phyloP scores from a whole-genome alignment of 2,113 vertebrate genomes.

The Trogon melanurus region DNA sequence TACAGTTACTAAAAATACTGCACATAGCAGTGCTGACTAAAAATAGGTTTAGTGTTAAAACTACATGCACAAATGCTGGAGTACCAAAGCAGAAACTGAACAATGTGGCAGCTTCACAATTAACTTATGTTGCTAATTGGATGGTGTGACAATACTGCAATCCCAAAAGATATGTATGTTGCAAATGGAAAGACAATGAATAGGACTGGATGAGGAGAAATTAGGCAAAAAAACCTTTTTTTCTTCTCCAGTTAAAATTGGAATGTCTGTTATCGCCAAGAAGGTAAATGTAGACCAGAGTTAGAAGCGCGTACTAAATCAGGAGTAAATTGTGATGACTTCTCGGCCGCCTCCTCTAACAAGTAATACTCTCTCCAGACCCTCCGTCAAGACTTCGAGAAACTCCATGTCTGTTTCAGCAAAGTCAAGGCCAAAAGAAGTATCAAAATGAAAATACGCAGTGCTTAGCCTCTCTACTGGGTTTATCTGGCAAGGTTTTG shows the following conservation, averaged over 20 bases:
- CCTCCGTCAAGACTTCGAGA: conserved; percentile 95
- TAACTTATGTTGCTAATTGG: conserved; percentile 24
- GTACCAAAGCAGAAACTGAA: conserved; percentile 59
- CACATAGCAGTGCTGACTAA: conserved; percentile 42
- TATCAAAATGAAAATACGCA: background rate
- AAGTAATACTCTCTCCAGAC: conserved; percentile 92
- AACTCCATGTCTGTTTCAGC: conserved; percentile 93
- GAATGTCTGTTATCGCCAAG: conserved; percentile 61
- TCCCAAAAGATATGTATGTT: conserved; percentile 62
- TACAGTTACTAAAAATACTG: conserved; percentile 66
- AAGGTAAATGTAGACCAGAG: background rate
- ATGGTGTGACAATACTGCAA: conserved; percentile 21
- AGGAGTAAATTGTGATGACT: conserved; percentile 99
- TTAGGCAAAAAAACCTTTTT: conserved; percentile 26
- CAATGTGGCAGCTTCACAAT: conserved; percentile 43
- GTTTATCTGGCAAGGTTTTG: background rate
- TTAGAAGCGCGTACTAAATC: conserved; percentile 56
- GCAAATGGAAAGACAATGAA: conserved; percentile 36
- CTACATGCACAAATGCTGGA: conserved; percentile 43
- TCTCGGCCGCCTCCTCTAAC: conserved; percentile 95
- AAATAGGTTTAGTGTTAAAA: conserved; percentile 63
- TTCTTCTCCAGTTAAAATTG: conserved; percentile 47
- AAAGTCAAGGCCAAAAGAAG: conserved; percentile 65
- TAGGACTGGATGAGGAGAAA: conserved; percentile 29
- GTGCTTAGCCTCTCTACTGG: background rate